Evolutionary conservation across 2,113 vertebrate genomes (phyloP).

Genomic region (Ammodytes dubius): DNA sequence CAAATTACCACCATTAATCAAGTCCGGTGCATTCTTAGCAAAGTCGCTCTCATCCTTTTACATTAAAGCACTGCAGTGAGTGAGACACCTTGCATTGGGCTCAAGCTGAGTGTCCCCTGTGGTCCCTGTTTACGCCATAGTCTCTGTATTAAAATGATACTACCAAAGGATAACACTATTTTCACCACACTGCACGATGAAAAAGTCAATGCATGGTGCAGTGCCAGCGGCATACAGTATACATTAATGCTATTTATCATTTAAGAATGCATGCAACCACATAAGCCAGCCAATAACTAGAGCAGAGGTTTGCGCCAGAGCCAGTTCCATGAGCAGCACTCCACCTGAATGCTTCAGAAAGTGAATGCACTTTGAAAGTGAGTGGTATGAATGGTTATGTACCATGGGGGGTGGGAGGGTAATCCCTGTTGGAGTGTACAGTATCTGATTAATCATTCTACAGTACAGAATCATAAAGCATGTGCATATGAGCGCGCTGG

Average conservation of each 20-base stretch:
- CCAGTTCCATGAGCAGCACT: neutral
- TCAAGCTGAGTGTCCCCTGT: constrained; percentile 7
- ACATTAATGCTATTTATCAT: neutral
- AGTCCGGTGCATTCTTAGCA: constrained; percentile 11
- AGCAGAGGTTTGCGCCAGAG: neutral
- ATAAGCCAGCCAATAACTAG: constrained; percentile 1
- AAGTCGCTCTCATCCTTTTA: constrained; percentile 32
- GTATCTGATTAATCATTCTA: constrained; percentile 69
- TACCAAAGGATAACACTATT: neutral
- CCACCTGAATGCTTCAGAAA: constrained; percentile 20
- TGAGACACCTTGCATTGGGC: neutral
- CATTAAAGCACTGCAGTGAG: constrained; percentile 18
- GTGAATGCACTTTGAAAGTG: constrained; percentile 22
- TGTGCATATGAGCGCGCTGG: constrained; percentile 40
- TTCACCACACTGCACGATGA: neutral
- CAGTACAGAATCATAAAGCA: constrained; percentile 61
- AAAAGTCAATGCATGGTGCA: neutral
- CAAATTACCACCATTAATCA: constrained; percentile 67
- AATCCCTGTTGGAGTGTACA: constrained; percentile 44
- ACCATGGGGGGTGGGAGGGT: constrained; percentile 4
- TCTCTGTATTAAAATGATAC: neutral
- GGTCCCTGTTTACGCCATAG: neutral
- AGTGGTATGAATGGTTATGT: constrained; percentile 30
- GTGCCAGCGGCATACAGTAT: neutral
- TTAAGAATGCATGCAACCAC: neutral